Evolutionary conservation across 2,113 vertebrate species (phyloP), one percentile per base, ranked within the genome.

Genomic region (Pollimyrus isidori): DNA sequence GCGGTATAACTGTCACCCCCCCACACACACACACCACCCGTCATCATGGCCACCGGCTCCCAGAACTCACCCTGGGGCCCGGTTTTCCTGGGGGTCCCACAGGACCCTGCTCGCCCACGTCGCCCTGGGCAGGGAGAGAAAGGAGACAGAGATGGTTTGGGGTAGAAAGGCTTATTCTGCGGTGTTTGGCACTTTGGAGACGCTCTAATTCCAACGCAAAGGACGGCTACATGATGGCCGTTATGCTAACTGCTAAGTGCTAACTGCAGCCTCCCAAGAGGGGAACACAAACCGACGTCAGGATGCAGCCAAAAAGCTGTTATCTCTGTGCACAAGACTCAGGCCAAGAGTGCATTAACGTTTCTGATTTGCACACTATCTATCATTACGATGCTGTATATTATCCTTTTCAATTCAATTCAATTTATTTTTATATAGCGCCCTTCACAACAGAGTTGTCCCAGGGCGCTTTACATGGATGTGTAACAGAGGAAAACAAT

Each of bases 21-120:
- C 4, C 11, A 35, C 35, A 35, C 35, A 35, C 35, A 35, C 35
- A 35, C 69, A 17, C 0, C 56, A 9, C 56, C 7, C 2, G 6
- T 62, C 23, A 62, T 1, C 56, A 62, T 9, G 23, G 23, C 56
- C 56, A 62, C 11, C 15, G 30, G 69, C 45, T 45, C 82, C 45
- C 82, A 84, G 9, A 50, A 93, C 97, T 96, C 95, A 99, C 98
- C 96, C 93, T 95, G 93, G 96, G 95, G 87, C 98, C 98, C 92
- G 94, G 96, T 89, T 95, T 95, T 23, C 98, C 98, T 56, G 95
- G 93, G 88, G 98, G 93, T 90, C 98, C 98, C 0, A 3, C 1
- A 45, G 96, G 97, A 86, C 98, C 98, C 89, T 89, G 90, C 90
- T 95, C 95, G 80, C 98, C 98, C 92, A 95, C 90, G 76, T 95